Percentiles rank a stretch among this genome's conserved stretches.
Evolutionary conservation across 1,140 invertebrate genomes (phyloP).

Genomic region (Bombus turneri): DNA sequence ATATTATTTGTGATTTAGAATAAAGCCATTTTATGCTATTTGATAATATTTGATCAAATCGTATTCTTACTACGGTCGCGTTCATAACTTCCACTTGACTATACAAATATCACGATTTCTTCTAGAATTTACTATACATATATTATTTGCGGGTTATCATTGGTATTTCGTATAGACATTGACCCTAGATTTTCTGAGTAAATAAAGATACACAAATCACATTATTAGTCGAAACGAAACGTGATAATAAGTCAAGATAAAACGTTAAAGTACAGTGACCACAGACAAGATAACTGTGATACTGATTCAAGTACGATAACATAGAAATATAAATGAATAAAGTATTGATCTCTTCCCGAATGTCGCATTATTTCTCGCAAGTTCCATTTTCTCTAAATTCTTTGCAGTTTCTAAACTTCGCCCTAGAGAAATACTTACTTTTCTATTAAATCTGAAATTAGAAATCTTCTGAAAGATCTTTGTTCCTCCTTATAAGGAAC

Average conservation of each 20-base stretch:
- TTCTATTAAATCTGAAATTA: neutral
- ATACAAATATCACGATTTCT: neutral
- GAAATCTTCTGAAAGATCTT: neutral
- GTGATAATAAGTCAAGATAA: neutral
- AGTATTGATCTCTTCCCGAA: neutral
- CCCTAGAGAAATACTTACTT: neutral
- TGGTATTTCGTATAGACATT: conserved; percentile 37
- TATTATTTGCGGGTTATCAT: conserved; percentile 42
- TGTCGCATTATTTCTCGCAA: neutral
- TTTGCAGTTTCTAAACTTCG: neutral
- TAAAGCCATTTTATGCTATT: neutral
- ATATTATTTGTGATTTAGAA: neutral
- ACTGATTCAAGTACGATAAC: conserved; percentile 7
- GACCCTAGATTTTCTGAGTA: conserved; percentile 52
- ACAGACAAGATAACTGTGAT: neutral
- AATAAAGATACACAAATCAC: conserved; percentile 17
- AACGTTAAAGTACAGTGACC: conserved; percentile 13
- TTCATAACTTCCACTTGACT: neutral
- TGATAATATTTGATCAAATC: neutral
- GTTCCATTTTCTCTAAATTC: neutral
- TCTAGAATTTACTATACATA: conserved; percentile 23
- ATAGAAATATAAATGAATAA: neutral
- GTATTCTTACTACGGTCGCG: neutral
- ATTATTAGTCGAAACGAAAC: conserved; percentile 26
- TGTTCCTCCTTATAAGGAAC: neutral